Evolutionary conservation across 2,113 vertebrate species (phyloP).

Genomic region (Cebus imitator): DNA sequence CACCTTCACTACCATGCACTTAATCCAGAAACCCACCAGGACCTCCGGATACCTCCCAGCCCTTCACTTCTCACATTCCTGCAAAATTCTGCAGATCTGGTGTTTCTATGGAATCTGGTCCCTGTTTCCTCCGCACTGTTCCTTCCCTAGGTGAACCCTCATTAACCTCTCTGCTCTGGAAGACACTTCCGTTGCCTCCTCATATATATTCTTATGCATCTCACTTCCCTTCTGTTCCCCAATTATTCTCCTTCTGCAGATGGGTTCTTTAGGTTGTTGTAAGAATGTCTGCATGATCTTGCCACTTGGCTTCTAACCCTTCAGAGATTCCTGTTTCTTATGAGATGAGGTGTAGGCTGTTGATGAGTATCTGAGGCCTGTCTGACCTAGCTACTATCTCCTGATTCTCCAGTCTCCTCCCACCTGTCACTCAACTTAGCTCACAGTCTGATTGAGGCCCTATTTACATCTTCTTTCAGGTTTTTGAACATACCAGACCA

Average conservation of each 20-base stretch:
- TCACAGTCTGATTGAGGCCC: background rate
- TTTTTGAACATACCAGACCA: background rate
- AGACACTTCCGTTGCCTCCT: background rate
- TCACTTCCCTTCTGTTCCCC: background rate
- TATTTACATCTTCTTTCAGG: background rate
- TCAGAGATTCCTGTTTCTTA: background rate
- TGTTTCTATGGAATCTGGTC: background rate
- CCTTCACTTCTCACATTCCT: background rate
- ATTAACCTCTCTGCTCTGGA: background rate
- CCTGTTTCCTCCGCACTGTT: background rate
- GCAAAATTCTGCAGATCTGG: background rate
- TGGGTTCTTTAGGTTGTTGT: background rate
- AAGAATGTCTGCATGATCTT: background rate
- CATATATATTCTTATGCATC: accelerated
- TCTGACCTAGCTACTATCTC: background rate
- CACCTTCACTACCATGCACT: background rate
- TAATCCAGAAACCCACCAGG: background rate
- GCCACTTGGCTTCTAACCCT: background rate
- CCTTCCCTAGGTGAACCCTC: background rate
- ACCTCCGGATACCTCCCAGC: no score
- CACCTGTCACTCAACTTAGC: background rate
- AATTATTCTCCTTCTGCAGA: background rate
- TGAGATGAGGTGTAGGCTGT: no score
- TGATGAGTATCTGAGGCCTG: background rate
- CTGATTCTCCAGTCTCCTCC: accelerated